Percentiles rank a stretch among this genome's conserved stretches.
Conservation (phyloP, 2,888 invertebrate genomes). For the Teinopalpus imperialis region DNA sequence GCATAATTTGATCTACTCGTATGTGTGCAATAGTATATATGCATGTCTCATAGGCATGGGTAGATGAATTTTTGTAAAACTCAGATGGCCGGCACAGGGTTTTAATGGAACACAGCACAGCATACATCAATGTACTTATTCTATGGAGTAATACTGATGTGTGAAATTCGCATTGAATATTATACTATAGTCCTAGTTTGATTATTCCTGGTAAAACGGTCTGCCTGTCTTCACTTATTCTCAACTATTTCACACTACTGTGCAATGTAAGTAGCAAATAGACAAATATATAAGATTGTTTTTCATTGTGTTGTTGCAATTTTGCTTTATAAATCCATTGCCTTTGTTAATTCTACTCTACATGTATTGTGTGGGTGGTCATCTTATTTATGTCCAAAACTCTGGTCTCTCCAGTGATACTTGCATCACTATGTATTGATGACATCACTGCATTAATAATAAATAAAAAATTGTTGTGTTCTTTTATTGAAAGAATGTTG, state of each 20-base stretch:
- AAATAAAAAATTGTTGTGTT: constrained; percentile 23
- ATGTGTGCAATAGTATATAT: constrained; percentile 74
- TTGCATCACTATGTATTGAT: constrained; percentile 15
- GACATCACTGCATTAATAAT: constrained; percentile 25
- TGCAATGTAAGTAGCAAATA: too few relatives aligned
- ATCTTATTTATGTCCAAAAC: constrained; percentile 26
- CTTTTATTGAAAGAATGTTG: constrained; percentile 20
- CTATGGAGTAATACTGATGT: constrained; percentile 35
- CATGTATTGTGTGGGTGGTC: background rate
- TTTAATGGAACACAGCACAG: constrained; percentile 40
- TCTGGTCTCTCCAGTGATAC: constrained; percentile 33
- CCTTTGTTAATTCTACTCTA: background rate
- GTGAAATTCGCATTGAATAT: too few relatives aligned
- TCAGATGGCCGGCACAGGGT: constrained; percentile 58
- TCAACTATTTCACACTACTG: too few relatives aligned
- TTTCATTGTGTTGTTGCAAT: background rate
- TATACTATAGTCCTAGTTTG: too few relatives aligned
- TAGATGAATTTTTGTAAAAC: constrained; percentile 41
- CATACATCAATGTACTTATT: constrained; percentile 48
- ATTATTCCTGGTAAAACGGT: too few relatives aligned
- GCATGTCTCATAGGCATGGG: constrained; percentile 45
- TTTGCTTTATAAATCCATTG: background rate
- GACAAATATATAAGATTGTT: background rate
- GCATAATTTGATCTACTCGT: constrained; percentile 69
- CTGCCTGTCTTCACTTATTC: too few relatives aligned